Evolutionary conservation across 2,888 invertebrate genomes (phyloP).

Genomic region (Morpho achilles): DNA sequence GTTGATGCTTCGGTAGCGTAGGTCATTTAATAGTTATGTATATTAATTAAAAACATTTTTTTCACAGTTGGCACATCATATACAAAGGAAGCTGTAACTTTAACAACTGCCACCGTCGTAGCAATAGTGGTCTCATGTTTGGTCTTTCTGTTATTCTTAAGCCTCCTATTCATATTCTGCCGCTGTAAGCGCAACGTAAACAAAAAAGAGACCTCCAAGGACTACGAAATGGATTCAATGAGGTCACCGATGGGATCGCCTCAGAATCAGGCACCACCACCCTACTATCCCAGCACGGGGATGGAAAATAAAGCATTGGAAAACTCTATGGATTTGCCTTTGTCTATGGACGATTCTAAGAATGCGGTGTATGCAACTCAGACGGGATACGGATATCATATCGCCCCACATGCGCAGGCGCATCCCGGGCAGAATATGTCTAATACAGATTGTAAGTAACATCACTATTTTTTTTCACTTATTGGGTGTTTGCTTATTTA

Average conservation of each 20-base stretch:
- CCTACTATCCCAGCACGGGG: constrained; percentile 91
- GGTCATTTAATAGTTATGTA: too few species aligned
- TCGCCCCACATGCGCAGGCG: constrained; percentile 83
- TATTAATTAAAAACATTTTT: constrained; percentile 14
- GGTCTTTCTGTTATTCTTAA: constrained; percentile 86
- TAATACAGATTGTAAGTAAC: constrained; percentile 87
- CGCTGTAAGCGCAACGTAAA: constrained; percentile 89
- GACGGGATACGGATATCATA: constrained; percentile 91
- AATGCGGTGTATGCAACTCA: constrained; percentile 90
- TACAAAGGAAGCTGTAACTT: constrained; percentile 87
- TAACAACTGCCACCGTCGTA: constrained; percentile 88
- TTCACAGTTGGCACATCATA: constrained; percentile 88
- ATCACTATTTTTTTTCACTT: neutral
- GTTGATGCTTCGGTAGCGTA: too few species aligned
- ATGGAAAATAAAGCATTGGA: constrained; percentile 95
- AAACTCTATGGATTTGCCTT: constrained; percentile 91
- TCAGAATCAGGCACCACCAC: constrained; percentile 92
- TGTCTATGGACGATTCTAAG: constrained; percentile 92
- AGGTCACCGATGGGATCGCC: constrained; percentile 91
- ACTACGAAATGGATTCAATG: constrained; percentile 94
- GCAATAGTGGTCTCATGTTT: constrained; percentile 89
- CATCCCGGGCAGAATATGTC: constrained; percentile 83
- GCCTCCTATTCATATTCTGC: constrained; percentile 89
- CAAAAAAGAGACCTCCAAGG: constrained; percentile 91
- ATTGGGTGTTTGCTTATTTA: neutral